Evolutionary conservation across 2,797 vertebrate species (phyloP).

Genomic region (Poecilia picta): DNA sequence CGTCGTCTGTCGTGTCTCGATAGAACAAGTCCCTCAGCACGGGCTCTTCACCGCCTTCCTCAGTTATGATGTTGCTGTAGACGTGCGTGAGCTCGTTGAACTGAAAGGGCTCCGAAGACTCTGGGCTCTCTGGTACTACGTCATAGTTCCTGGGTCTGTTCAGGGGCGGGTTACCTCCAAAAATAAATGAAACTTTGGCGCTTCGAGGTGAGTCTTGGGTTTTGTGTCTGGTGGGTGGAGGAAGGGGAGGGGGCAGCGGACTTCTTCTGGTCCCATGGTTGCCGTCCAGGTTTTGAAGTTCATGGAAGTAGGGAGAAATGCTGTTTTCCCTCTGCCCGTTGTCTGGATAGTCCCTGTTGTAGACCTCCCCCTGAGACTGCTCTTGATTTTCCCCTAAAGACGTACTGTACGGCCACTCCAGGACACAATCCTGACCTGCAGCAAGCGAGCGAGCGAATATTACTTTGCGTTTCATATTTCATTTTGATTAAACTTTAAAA

Average conservation of each 20-base stretch:
- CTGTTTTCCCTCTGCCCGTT: constrained; percentile 84
- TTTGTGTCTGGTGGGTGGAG: constrained; percentile 87
- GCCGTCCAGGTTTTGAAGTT: constrained; percentile 79
- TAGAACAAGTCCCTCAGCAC: constrained; percentile 94
- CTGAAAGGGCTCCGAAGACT: constrained; percentile 87
- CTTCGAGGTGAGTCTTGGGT: constrained; percentile 90
- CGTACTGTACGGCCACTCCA: constrained; percentile 94
- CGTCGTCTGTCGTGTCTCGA: constrained; percentile 92
- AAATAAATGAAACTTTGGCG: constrained; percentile 98
- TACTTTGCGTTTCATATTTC: constrained; percentile 34
- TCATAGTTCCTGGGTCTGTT: constrained; percentile 88
- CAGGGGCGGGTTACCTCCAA: constrained; percentile 89
- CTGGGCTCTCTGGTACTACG: constrained; percentile 89
- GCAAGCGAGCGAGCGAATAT: constrained; percentile 3
- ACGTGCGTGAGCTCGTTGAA: constrained; percentile 84
- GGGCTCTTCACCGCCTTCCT: constrained; percentile 91
- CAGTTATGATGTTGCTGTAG: constrained; percentile 87
- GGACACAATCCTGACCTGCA: constrained; percentile 88
- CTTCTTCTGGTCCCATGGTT: constrained; percentile 73
- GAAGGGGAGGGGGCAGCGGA: constrained; percentile 81
- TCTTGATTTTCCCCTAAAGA: constrained; percentile 87
- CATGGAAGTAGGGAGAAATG: constrained; percentile 85
- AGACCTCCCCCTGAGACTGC: constrained; percentile 74
- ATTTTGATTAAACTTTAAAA: constrained; percentile 28
- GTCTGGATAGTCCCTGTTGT: constrained; percentile 81